A percentile compares a stretch with the other conserved stretches of the same genome.
Conservation (phyloP, 2,888 invertebrate genomes). For the Pogonocherus hispidulus region DNA sequence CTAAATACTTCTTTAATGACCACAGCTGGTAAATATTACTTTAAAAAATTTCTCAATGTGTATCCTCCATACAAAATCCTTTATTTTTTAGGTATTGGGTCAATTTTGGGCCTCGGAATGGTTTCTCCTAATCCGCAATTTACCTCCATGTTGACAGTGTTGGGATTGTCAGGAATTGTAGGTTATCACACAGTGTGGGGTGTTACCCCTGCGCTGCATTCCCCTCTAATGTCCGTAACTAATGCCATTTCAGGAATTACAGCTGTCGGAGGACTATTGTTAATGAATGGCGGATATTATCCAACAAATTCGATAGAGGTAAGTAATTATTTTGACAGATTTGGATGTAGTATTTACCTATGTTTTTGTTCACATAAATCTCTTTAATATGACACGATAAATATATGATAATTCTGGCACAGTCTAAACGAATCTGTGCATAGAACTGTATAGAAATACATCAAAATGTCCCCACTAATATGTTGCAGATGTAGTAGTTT, state of each 20-base stretch:
- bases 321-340: too few relatives aligned
- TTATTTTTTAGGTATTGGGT: conserved; percentile 75
- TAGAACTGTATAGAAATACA: too few relatives aligned
- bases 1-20: conserved; percentile 78
- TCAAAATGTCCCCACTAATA: too few relatives aligned
- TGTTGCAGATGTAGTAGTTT: too few relatives aligned
- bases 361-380: too few relatives aligned
- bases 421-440: too few relatives aligned
- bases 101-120: conserved; percentile 78
- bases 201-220: conserved; percentile 91
- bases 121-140: conserved; percentile 88
- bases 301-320: conserved; percentile 84
- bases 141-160: conserved; percentile 89
- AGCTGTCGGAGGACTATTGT: conserved; percentile 88
- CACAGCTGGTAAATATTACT: conserved; percentile 73
- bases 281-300: conserved; percentile 87
- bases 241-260: conserved; percentile 94
- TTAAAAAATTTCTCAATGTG: not conserved
- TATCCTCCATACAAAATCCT: not conserved
- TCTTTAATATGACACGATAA: too few relatives aligned
- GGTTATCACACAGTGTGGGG: conserved; percentile 94
- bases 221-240: conserved; percentile 93
- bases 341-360: too few relatives aligned
- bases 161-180: conserved; percentile 85
- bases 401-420: too few relatives aligned